Evolutionary conservation across 2,113 vertebrate species (phyloP).

Genomic region (Sebastes schlegelii): DNA sequence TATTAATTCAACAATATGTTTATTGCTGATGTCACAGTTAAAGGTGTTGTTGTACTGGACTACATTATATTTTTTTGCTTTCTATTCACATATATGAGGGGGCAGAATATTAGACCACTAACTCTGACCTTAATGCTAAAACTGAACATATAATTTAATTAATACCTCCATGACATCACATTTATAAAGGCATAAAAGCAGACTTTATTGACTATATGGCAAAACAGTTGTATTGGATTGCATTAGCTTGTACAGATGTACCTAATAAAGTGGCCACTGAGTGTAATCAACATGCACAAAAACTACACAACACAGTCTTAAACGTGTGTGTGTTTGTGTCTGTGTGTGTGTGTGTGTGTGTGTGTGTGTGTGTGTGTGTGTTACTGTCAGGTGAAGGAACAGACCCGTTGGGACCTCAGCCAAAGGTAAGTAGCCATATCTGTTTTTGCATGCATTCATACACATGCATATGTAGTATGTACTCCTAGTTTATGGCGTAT

Average conservation of each 20-base stretch:
- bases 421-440: conserved; percentile 79
- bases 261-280: neutral
- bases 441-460: neutral
- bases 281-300: neutral
- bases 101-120: neutral
- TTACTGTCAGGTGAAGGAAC: conserved; percentile 86
- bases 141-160: neutral
- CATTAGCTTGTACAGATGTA: neutral
- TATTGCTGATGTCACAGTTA: neutral
- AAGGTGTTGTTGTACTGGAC: neutral
- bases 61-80: neutral
- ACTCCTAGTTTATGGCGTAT: neutral
- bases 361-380: conserved; percentile 12
- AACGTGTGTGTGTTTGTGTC: conserved; percentile 25
- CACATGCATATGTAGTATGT: neutral
- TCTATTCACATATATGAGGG: neutral
- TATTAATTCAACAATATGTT: neutral
- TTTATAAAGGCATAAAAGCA: neutral
- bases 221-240: neutral
- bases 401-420: conserved; percentile 84
- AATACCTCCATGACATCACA: neutral
- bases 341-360: neutral
- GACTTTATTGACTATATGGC: neutral
- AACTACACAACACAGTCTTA: neutral
- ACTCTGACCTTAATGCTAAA: neutral